Evolutionary conservation across 2,888 invertebrate species (phyloP).

Genomic region (Ormyrus nitidulus): DNA sequence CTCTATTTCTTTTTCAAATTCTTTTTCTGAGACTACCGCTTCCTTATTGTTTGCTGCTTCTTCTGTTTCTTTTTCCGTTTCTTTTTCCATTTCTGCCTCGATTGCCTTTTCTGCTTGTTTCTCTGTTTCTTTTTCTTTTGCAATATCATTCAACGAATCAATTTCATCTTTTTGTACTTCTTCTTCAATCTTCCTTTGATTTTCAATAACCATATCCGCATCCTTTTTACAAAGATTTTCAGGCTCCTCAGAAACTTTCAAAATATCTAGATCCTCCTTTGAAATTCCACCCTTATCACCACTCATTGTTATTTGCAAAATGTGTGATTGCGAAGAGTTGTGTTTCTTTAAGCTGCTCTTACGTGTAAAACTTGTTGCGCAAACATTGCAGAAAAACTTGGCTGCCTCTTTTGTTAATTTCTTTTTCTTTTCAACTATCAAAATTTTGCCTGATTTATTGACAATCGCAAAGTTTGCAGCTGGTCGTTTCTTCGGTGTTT

Average conservation of each 20-base stretch:
- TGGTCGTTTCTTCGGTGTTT: constrained; percentile 65
- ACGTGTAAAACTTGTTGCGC: constrained; percentile 71
- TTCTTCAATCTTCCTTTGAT: constrained; percentile 2
- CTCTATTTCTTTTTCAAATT: constrained; percentile 17
- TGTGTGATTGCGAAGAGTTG: constrained; percentile 72
- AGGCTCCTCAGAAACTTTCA: constrained; percentile 25
- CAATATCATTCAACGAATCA: background rate
- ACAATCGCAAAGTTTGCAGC: constrained; percentile 71
- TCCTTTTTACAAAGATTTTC: background rate
- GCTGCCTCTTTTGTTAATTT: constrained; percentile 72
- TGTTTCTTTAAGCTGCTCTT: constrained; percentile 73
- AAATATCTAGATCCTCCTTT: constrained; percentile 27
- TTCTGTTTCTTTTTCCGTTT: background rate
- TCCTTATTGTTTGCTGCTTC: background rate
- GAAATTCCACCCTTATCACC: constrained; percentile 25
- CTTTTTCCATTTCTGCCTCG: constrained; percentile 2
- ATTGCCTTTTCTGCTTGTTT: background rate
- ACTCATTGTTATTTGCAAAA: constrained; percentile 60
- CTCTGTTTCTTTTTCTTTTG: constrained; percentile 4
- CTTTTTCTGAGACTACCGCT: background rate
- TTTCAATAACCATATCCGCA: background rate
- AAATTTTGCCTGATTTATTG: constrained; percentile 71
- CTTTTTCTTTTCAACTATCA: constrained; percentile 72
- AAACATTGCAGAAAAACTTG: constrained; percentile 71
- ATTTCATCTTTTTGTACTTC: constrained; percentile 9